Conservation (phyloP, 2,888 invertebrate genomes). For the Ditylenchus weischeri region DNA sequence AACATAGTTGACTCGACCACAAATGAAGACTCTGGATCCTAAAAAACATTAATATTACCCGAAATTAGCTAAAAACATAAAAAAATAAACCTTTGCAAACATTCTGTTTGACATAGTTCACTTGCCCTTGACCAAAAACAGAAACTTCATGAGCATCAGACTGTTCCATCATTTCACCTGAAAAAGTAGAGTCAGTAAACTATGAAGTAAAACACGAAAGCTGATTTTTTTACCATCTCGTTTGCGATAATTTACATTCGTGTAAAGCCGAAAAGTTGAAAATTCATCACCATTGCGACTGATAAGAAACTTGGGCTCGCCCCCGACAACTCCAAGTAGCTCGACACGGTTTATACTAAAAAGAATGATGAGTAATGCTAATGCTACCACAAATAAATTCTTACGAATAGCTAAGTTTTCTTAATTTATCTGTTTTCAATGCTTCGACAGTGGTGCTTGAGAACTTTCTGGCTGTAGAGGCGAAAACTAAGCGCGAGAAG, state of each 20-base stretch:
- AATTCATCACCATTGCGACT: constrained; percentile 1
- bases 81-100: not conserved
- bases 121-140: not conserved
- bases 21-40: constrained; percentile 1
- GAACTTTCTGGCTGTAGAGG: too few relatives aligned
- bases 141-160: not conserved
- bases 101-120: not conserved
- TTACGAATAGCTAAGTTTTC: too few relatives aligned
- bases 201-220: too few relatives aligned
- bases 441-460: too few relatives aligned
- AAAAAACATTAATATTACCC: not conserved
- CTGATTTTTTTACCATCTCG: not conserved
- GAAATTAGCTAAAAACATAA: not conserved
- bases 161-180: not conserved
- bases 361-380: not conserved
- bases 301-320: not conserved
- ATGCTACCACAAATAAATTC: too few relatives aligned
- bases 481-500: too few relatives aligned
- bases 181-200: too few relatives aligned
- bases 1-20: not conserved
- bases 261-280: constrained; percentile 4
- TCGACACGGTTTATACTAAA: constrained; percentile 7
- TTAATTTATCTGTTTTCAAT: too few relatives aligned
- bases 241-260: not conserved
- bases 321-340: not conserved